These are phyloP conservation scores for Cephonodes hylas DNA, from an alignment of 2,888 invertebrate species.

Conservation along the genomic window DNA sequence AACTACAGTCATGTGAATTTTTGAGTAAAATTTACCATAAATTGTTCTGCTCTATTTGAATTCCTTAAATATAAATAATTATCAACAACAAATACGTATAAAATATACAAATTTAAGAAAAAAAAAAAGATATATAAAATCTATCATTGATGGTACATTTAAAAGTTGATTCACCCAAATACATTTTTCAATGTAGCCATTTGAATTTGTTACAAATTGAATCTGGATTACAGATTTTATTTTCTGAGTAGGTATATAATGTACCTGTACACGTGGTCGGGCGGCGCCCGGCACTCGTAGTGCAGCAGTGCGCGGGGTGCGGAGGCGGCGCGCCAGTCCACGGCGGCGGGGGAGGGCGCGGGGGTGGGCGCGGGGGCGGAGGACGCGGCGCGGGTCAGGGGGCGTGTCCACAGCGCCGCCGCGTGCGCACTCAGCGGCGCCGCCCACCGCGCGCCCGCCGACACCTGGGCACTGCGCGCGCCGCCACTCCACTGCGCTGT, in stretches of 20 bases:
- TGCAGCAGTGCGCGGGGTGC: conserved; percentile 43
- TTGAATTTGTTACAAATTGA: no score
- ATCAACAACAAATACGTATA: no score
- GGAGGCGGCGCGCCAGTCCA: conserved; percentile 49
- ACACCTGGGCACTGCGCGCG: conserved; percentile 54
- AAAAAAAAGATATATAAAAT: no score
- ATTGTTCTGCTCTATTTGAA: no score
- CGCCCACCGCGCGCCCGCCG: conserved; percentile 83
- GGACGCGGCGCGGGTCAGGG: conserved; percentile 73
- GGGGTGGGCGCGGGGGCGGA: conserved; percentile 42
- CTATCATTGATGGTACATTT: no score
- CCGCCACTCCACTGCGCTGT: conserved; percentile 45
- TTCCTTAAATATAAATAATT: no score
- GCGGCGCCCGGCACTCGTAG: conserved; percentile 61
- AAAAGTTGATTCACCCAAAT: no score
- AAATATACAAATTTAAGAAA: no score
- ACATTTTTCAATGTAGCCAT: no score
- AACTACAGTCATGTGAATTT: no score
- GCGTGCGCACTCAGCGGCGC: conserved; percentile 89
- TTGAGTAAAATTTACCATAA: no score
- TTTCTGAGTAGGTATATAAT: not conserved
- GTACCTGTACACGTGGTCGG: conserved; percentile 57
- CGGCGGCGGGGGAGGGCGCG: conserved; percentile 41
- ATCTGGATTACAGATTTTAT: no score
- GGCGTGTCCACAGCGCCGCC: conserved; percentile 88